A percentile compares a stretch with the other conserved stretches of the same genome.
Conservation (phyloP, 2,113 vertebrate species). For the Dasypus novemcinctus region DNA sequence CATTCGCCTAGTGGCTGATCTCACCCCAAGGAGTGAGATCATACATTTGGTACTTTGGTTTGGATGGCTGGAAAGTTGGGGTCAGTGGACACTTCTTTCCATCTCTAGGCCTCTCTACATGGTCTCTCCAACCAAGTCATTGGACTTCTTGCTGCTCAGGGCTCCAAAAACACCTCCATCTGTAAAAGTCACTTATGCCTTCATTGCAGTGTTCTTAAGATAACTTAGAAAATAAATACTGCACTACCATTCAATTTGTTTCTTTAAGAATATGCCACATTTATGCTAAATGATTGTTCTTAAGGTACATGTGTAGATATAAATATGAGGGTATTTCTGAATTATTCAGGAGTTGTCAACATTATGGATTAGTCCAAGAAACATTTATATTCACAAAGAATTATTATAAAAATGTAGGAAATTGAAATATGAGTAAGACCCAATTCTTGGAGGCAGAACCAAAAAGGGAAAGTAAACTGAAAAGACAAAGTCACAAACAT, state of each 20-base stretch:
- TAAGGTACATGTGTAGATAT: background rate
- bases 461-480: background rate
- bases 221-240: background rate
- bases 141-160: background rate
- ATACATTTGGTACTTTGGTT: background rate
- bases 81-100: background rate
- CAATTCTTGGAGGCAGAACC: background rate
- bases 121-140: background rate
- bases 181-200: background rate
- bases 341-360: background rate
- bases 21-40: background rate
- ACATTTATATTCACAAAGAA: background rate
- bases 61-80: background rate
- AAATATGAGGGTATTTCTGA: background rate
- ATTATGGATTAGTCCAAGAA: background rate
- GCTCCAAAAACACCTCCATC: background rate
- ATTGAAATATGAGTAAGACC: background rate
- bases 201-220: background rate
- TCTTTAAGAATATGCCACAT: background rate
- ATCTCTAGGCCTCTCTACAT: background rate
- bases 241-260: background rate
- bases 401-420: background rate
- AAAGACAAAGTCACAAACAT: background rate
- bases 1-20: background rate
- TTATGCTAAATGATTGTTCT: background rate